Evolutionary conservation across 2,888 invertebrate species (phyloP).

Genomic region (Furcula furcula): DNA sequence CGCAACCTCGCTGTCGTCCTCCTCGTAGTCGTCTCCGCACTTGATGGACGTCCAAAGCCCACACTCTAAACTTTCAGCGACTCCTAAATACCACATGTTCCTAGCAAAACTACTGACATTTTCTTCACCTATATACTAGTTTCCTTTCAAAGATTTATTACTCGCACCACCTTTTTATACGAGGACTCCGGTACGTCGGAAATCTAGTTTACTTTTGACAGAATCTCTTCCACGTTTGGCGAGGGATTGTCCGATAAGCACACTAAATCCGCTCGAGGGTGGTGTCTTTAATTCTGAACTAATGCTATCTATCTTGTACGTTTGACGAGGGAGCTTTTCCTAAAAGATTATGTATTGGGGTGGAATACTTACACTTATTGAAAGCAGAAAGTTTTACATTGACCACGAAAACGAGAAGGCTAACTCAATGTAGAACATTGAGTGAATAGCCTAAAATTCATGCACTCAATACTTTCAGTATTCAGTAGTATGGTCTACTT

Average conservation of each 20-base stretch:
- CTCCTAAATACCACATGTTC: too few relatives aligned
- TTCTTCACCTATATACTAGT: slow-evolving; percentile 1
- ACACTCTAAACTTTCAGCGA: too few relatives aligned
- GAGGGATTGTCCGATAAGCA: slow-evolving; percentile 27
- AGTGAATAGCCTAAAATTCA: too few relatives aligned
- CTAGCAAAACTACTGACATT: too few relatives aligned
- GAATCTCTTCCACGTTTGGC: slow-evolving; percentile 25
- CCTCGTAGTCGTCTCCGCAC: too few relatives aligned
- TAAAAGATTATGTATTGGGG: background rate
- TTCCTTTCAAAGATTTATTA: slow-evolving; percentile 16
- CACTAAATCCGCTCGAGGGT: slow-evolving; percentile 20
- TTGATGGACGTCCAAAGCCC: too few relatives aligned
- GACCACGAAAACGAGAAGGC: too few relatives aligned
- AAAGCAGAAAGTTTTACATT: too few relatives aligned
- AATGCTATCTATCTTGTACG: slow-evolving; percentile 18
- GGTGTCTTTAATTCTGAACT: slow-evolving; percentile 24
- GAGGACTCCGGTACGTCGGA: slow-evolving; percentile 12
- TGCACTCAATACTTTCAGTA: too few relatives aligned
- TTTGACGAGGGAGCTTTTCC: slow-evolving; percentile 11
- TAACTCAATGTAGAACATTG: too few relatives aligned
- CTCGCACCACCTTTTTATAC: slow-evolving; percentile 10
- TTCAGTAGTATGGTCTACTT: too few relatives aligned
- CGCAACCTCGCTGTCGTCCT: too few relatives aligned
- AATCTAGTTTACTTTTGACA: slow-evolving; percentile 28
- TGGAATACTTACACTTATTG: background rate